Base-by-base conservation (phyloP, 2,113 vertebrate species). In the Aldabrachelys gigantea region DNA sequence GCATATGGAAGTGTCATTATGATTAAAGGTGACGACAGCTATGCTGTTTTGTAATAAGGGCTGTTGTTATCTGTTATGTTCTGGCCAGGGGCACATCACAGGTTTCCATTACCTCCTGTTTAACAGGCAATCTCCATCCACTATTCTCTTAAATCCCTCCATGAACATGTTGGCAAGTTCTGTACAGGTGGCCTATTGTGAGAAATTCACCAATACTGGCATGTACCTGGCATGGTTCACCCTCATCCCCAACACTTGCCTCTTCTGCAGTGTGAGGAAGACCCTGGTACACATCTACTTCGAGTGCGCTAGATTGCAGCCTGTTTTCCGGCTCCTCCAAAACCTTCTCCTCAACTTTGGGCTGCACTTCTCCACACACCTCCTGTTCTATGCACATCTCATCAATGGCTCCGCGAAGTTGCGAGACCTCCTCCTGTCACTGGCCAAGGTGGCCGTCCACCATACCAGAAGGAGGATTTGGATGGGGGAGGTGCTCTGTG, bases 61-160 rank as follows among this genome's bases (percentile, higher is more conserved):
- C 79, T 1, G 10, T 31, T 78, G 5, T 52, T 24, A 0, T 0
- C 0, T 76, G 14, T 62, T 62, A 31, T 93, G n/a, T 91, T 27
- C 84, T 24, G 91, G 4, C 29, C 75, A 84, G 82, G 54, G 31
- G 44, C 69, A 1, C 53, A 19, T 85, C 52, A 41, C 35, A 35
- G 62, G 62, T 69, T 69, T 69, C 62, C 14, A 19, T 69, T 69
- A n/a, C 62, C 16, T 19, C 41, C 72, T 94, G 81, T 84, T 24
- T 82, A 76, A 47, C 5, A 82, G 29, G 50, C 76, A 44, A 12
- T 84, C 16, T 7, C 41, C 0, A 0, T 57, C 82, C 85, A 38
- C 62, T 52, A 1, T 69, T 0, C 0, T 35, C 88, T 81, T 69
- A 69, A 10, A 41, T 87, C 47, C n/a, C 50, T 89, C 13, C 31